These are phyloP conservation scores for Elmis aenea DNA, from an alignment of 2,888 invertebrate genomes.

Conservation along the genomic window DNA sequence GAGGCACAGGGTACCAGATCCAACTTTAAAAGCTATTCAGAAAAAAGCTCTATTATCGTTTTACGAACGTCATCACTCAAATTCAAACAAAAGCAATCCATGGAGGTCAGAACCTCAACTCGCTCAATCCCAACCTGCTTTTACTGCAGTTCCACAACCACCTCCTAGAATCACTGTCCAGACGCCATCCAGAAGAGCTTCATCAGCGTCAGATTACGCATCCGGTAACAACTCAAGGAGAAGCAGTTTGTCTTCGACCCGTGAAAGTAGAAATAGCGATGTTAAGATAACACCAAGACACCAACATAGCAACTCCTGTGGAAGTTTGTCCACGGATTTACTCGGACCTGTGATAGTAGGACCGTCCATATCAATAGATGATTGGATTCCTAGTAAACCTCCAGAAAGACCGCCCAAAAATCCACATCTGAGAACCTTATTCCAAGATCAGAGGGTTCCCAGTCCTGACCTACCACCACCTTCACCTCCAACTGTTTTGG, in stretches of 20 bases:
- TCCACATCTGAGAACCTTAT: slow-evolving; percentile 55
- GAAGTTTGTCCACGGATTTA: slow-evolving; percentile 54
- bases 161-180: slow-evolving; percentile 47
- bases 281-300: slow-evolving; percentile 44
- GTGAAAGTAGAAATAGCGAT: slow-evolving; percentile 38
- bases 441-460: slow-evolving; percentile 50
- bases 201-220: slow-evolving; percentile 65
- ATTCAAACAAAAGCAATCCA: slow-evolving; percentile 31
- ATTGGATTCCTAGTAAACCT: slow-evolving; percentile 69
- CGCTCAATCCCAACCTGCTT: slow-evolving; percentile 38
- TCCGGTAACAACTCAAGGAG: slow-evolving; percentile 45
- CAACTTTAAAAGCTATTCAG: slow-evolving; percentile 74
- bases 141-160: slow-evolving; percentile 34
- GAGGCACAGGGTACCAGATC: slow-evolving; percentile 64
- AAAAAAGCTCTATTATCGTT: slow-evolving; percentile 78
- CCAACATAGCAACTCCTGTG: slow-evolving; percentile 57
- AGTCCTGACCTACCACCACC: slow-evolving; percentile 60
- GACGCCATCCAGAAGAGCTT: slow-evolving; percentile 55
- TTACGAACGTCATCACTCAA: slow-evolving; percentile 66
- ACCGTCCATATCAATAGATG: slow-evolving; percentile 59
- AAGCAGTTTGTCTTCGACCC: slow-evolving; percentile 40
- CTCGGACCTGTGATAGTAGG: slow-evolving; percentile 59
- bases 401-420: slow-evolving; percentile 77
- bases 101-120: slow-evolving; percentile 59
- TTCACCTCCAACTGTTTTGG: slow-evolving; percentile 57